A percentile compares a stretch with the other conserved stretches of the same genome.
phyloP scores from a whole-genome alignment of 1,140 invertebrate genomes.

The Drosophila littoralis region DNA sequence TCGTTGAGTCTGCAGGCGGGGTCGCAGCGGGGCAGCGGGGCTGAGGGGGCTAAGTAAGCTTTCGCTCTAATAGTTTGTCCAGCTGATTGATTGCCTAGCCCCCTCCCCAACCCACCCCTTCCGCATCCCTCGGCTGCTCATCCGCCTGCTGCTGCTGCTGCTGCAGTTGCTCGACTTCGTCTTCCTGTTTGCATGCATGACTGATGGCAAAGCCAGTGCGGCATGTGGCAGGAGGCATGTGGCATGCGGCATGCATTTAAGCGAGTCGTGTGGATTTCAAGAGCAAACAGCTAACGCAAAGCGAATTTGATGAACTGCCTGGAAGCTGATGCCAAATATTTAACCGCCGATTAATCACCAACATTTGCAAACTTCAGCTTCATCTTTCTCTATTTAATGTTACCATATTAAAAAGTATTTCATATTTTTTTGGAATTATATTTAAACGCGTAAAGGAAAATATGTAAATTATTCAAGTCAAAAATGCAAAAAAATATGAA shows the following conservation, averaged over 20 bases:
- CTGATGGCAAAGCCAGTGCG: slow-evolving; percentile 33
- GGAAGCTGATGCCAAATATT: slow-evolving; percentile 31
- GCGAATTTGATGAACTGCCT: slow-evolving; percentile 56
- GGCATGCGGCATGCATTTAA: slow-evolving; percentile 15
- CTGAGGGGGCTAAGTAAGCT: slow-evolving; percentile 3
- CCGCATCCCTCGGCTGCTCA: neutral
- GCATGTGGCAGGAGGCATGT: neutral
- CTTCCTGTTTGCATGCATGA: slow-evolving; percentile 36
- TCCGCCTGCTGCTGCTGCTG: neutral
- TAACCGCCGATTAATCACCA: slow-evolving; percentile 35
- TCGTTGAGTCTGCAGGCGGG: neutral
- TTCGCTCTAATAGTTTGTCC: slow-evolving; percentile 53
- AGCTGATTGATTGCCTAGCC: slow-evolving; percentile 60
- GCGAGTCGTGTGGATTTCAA: slow-evolving; percentile 45
- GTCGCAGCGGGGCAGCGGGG: neutral
- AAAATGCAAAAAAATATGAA: neutral
- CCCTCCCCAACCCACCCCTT: neutral
- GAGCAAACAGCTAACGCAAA: slow-evolving; percentile 49
- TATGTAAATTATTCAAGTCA: neutral
- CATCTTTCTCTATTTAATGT: neutral
- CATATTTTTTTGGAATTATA: neutral
- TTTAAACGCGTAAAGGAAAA: too few species aligned
- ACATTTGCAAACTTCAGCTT: neutral
- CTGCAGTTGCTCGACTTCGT: slow-evolving; percentile 15
- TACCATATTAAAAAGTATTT: neutral